phyloP scores from a whole-genome alignment of 2,113 vertebrate species.

The Aix galericulata region DNA sequence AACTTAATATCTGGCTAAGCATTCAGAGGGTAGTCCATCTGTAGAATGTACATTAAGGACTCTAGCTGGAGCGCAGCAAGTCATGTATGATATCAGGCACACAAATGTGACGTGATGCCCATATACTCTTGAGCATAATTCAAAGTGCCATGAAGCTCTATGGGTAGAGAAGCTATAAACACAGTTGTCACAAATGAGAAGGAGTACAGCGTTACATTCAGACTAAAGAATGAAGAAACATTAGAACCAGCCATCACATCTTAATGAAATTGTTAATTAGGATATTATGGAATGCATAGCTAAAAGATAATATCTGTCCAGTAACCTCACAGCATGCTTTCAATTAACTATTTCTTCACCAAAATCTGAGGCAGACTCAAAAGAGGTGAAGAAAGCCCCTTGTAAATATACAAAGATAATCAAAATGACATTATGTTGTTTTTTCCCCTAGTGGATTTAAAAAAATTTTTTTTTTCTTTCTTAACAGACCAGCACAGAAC shows the following conservation, averaged over 20 bases:
- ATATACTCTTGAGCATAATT: slow-evolving; percentile 91
- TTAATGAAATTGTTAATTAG: slow-evolving; percentile 83
- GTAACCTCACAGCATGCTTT: slow-evolving; percentile 38
- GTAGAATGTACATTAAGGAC: slow-evolving; percentile 78
- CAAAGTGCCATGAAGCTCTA: slow-evolving; percentile 85
- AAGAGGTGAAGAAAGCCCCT: neutral
- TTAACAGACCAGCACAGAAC: slow-evolving; percentile 45
- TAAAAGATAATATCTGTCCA: slow-evolving; percentile 60
- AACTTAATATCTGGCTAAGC: slow-evolving; percentile 84
- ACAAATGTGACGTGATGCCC: slow-evolving; percentile 92
- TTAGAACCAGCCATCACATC: slow-evolving; percentile 72
- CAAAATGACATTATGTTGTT: neutral
- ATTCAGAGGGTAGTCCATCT: slow-evolving; percentile 77
- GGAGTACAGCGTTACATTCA: slow-evolving; percentile 77
- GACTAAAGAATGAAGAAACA: slow-evolving; percentile 63
- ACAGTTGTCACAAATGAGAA: slow-evolving; percentile 88
- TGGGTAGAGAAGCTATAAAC: slow-evolving; percentile 88
- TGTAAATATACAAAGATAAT: neutral
- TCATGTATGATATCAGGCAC: slow-evolving; percentile 85
- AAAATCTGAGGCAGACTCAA: neutral
- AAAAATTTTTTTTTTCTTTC: neutral
- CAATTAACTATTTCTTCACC: slow-evolving; percentile 71
- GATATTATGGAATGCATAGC: slow-evolving; percentile 67
- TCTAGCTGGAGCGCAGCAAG: slow-evolving; percentile 76
- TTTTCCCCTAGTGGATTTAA: neutral